phyloP scores from a whole-genome alignment of 92 coral and sea anemone genomes.

The Zoanthus sociatus region DNA sequence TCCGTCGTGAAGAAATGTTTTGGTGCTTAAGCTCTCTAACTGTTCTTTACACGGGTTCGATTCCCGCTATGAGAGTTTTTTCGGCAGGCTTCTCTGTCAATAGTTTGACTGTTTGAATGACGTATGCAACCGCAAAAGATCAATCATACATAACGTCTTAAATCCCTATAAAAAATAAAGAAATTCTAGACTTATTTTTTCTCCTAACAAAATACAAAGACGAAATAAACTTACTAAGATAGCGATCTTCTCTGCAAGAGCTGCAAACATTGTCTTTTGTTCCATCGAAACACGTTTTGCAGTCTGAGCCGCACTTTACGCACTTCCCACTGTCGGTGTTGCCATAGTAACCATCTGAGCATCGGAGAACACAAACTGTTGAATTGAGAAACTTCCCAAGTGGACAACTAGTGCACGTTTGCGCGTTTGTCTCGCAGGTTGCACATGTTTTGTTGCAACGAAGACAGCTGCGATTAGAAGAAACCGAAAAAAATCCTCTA shows the following conservation, averaged over 20 bases:
- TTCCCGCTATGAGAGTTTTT: no score
- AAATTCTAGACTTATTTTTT: background rate
- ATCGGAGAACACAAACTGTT: constrained; percentile 63
- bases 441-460: constrained; percentile 49
- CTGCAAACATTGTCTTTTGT: constrained; percentile 64
- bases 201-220: background rate
- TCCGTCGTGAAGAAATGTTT: no score
- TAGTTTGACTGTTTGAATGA: no score
- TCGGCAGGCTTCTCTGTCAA: no score
- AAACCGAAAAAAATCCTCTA: background rate
- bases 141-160: no score
- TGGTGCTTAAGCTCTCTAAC: no score
- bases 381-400: constrained; percentile 58
- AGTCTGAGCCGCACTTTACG: constrained; percentile 50
- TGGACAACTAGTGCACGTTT: constrained; percentile 59
- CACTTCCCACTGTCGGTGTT: constrained; percentile 66
- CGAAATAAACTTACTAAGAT: constrained; percentile 63
- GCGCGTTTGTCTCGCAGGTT: constrained; percentile 45
- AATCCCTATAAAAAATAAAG: no score
- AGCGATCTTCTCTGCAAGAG: constrained; percentile 64
- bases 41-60: no score
- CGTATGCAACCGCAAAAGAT: no score
- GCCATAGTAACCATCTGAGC: constrained; percentile 79
- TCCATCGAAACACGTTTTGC: constrained; percentile 84
- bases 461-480: constrained; percentile 5